Percentiles rank a stretch among this genome's conserved stretches.
These are phyloP conservation scores for Acanthurus tractus DNA, from an alignment of 2,797 vertebrate genomes.

Conservation along the genomic window DNA sequence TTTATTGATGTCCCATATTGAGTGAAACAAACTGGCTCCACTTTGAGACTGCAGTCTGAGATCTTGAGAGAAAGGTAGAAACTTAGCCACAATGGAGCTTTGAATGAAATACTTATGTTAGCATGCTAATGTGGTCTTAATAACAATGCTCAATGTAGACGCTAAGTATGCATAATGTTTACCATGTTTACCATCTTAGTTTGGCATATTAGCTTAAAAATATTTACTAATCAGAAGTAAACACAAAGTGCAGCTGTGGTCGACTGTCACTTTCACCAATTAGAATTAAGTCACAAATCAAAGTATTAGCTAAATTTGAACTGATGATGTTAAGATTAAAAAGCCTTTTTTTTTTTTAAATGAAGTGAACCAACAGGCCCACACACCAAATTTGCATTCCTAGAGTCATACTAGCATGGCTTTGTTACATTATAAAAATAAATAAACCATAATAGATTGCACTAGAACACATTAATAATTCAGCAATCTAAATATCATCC, in stretches of 20 bases:
- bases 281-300: neutral
- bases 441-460: neutral
- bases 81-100: neutral
- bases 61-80: neutral
- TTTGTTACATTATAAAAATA: neutral
- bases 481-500: constrained; percentile 1
- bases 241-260: constrained; percentile 1
- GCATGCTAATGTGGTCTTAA: neutral
- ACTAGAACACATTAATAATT: neutral
- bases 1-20: neutral
- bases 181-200: neutral
- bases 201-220: neutral
- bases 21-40: neutral
- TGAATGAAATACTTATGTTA: neutral
- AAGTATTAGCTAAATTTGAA: neutral
- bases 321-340: neutral
- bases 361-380: too few species aligned
- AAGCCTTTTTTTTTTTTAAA: neutral
- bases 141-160: neutral
- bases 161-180: neutral
- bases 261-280: neutral
- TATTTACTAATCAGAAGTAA: neutral
- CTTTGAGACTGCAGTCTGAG: neutral
- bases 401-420: neutral
- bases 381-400: neutral